Percentiles rank a stretch among this genome's conserved stretches.
These are phyloP conservation scores for Recurvirostra avosetta DNA, from an alignment of 2,113 vertebrate genomes.

Conservation along the genomic window DNA sequence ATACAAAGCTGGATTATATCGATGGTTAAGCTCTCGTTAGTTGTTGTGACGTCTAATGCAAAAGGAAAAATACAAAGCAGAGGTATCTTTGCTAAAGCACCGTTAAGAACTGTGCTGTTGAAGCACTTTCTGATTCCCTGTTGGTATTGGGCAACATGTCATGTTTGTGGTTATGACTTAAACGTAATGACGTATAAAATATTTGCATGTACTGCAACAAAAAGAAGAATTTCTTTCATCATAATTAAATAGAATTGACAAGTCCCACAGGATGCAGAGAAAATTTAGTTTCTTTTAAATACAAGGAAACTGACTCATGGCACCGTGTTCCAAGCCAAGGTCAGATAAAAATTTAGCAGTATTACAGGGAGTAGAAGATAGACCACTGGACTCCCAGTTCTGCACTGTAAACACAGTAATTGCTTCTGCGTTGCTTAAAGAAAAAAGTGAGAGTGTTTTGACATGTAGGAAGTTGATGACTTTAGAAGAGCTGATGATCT, in stretches of 20 bases:
- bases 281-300: neutral
- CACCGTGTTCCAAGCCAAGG: neutral
- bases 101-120: neutral
- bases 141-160: neutral
- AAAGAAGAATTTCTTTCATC: neutral
- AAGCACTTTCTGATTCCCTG: neutral
- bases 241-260: neutral
- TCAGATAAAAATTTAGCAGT: neutral
- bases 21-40: slow-evolving; percentile 4
- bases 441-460: neutral
- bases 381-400: neutral
- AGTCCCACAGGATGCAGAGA: neutral
- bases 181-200: neutral
- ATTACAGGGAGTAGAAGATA: neutral
- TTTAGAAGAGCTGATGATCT: neutral
- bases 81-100: neutral
- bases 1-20: slow-evolving; percentile 57
- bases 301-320: neutral
- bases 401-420: neutral
- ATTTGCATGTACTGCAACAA: neutral
- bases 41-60: neutral
- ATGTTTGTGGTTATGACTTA: neutral
- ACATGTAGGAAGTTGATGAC: neutral
- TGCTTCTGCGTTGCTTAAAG: neutral
- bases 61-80: neutral